Base-by-base conservation (phyloP, 1,140 invertebrate genomes). In the Marisa cornuarietis region DNA sequence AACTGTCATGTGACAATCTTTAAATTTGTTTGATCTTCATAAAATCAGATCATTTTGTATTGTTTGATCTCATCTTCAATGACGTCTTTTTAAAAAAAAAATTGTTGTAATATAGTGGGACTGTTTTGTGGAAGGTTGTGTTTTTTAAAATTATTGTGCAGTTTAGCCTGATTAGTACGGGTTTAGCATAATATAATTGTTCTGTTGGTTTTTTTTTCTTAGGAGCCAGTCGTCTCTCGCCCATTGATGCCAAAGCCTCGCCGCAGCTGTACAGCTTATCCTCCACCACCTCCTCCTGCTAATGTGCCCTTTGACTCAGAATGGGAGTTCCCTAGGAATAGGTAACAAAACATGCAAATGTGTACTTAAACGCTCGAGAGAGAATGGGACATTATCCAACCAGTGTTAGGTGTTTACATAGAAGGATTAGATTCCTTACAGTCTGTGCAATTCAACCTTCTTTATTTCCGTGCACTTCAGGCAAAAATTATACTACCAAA, bases 231-330 rank as follows among this genome's bases (percentile, higher is more conserved):
- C n/a, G 83, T 81, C 54, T 82, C 87, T 11, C 82, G 82, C 51
- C 88, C 85, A 2, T 81, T 90, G 31, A 78, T 91, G 11, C 76
- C 62, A 51, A 79, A 90, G n/a, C 91, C 91, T 5, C 83, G 81
- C 18, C 78, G 14, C 65, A 87, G 11, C 82, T 84, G n/a, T 80
- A 88, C 89, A 14, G 89, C 89, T 7, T 90, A 87, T 0, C 87
- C 90, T 68, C 78, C 90, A 13, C 88, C 89, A 0, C 83, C 87
- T 13, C 86, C 89, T 24, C 96, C 96, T 0, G 97, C 98, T 88
- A 98, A 98, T 90, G 97, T 99, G 13, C 97, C 97, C 0, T 91
- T 97, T 75, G 97, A 99, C 88, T 94, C 94, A 10, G 94, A 95
- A 79, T 99, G 97, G 96, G 97, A 99, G 90, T 94, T 98, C 69